Evolutionary conservation across 2,113 vertebrate species (phyloP).

Genomic region (Microcebus tavaratra): DNA sequence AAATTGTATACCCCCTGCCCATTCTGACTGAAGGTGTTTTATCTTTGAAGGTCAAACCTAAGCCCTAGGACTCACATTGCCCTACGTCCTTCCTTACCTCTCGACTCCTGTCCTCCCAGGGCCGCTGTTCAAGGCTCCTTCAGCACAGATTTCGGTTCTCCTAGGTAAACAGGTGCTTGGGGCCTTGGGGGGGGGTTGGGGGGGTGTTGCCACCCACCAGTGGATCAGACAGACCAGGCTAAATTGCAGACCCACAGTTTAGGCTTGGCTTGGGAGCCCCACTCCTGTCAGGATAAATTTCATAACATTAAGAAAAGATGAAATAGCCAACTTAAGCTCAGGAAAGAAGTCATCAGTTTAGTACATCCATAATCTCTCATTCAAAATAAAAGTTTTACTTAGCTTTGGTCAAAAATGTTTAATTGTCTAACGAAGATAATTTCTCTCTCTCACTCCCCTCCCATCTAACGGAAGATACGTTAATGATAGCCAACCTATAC

Average conservation of each 20-base stretch:
- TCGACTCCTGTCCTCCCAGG: not conserved
- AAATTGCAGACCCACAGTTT: not conserved
- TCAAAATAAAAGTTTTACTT: slow-evolving; percentile 30
- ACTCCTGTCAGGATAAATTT: not conserved
- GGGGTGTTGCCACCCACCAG: too few species aligned
- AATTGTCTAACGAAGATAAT: not conserved
- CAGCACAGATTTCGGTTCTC: not conserved
- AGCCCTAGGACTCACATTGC: not conserved
- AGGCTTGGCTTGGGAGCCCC: not conserved
- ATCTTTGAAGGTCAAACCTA: not conserved
- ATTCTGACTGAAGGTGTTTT: not conserved
- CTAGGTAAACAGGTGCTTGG: not conserved
- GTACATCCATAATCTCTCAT: not conserved
- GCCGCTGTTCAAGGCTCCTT: not conserved
- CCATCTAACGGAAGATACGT: not conserved
- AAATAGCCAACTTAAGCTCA: not conserved
- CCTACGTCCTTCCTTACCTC: not conserved
- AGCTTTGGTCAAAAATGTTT: not conserved
- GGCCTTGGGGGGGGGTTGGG: too few species aligned
- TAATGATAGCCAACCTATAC: not conserved
- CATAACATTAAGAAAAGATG: not conserved
- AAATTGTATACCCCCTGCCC: accelerated
- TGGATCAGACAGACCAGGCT: not conserved
- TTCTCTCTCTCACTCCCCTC: not conserved
- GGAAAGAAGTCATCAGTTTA: not conserved